These are phyloP conservation scores for Parnassius mnemosyne DNA, from an alignment of 2,888 invertebrate species.

Conservation along the genomic window DNA sequence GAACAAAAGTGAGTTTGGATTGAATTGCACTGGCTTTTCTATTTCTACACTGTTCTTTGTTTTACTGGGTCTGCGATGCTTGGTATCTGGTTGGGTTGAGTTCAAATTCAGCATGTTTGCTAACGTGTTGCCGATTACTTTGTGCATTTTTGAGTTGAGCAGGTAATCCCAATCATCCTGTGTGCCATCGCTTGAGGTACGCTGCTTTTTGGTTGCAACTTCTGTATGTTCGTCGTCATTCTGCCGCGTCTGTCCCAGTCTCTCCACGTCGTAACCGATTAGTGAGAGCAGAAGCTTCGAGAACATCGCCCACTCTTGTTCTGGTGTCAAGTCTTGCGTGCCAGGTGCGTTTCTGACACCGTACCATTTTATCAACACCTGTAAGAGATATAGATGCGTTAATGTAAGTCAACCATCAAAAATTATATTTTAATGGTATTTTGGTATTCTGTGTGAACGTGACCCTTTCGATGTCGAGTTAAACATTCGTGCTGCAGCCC, in stretches of 20 bases:
- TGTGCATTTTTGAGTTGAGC: constrained; percentile 80
- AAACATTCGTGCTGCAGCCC: too few species aligned
- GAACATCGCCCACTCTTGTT: constrained; percentile 91
- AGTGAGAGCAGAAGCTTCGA: constrained; percentile 79
- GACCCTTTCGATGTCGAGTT: too few species aligned
- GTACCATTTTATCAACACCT: constrained; percentile 91
- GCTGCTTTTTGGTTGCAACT: constrained; percentile 87
- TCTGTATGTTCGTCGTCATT: constrained; percentile 68
- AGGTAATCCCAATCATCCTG: constrained; percentile 91
- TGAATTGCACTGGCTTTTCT: constrained; percentile 73
- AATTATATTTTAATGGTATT: too few species aligned
- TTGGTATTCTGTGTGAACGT: too few species aligned
- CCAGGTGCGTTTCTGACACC: constrained; percentile 93
- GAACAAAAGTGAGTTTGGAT: constrained; percentile 85
- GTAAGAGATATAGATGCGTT: constrained; percentile 22
- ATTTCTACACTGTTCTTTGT: constrained; percentile 34
- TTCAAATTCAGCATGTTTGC: constrained; percentile 65
- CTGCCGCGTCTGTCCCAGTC: constrained; percentile 69
- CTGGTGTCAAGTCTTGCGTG: constrained; percentile 85
- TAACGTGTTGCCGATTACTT: constrained; percentile 64
- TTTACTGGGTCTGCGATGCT: constrained; percentile 28
- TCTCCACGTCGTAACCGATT: constrained; percentile 87
- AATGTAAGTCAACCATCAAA: too few species aligned
- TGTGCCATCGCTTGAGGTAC: constrained; percentile 87
- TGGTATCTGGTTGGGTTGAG: constrained; percentile 33